These are phyloP conservation scores for Subacronicta megacephala DNA, from an alignment of 2,888 invertebrate genomes.

Conservation along the genomic window DNA sequence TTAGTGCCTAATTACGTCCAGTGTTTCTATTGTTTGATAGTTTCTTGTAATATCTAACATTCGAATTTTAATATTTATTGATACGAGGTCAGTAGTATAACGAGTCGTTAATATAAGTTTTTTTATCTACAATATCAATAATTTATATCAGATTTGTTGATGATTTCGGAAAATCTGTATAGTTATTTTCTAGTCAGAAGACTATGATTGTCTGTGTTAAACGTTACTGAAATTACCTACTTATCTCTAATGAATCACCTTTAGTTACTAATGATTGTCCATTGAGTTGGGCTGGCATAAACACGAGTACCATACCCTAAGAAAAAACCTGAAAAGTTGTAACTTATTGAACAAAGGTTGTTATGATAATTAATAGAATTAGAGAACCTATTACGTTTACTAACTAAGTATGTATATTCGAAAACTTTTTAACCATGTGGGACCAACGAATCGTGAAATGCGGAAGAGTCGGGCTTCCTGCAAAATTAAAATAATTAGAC, in stretches of 20 bases:
- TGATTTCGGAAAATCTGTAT: conserved; percentile 75
- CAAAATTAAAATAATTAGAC: conserved; percentile 52
- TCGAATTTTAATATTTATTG: conserved; percentile 85
- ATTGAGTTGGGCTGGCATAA: conserved; percentile 51
- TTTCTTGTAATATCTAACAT: conserved; percentile 78
- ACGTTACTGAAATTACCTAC: conserved; percentile 65
- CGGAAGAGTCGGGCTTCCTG: conserved; percentile 46
- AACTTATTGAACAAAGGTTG: conserved; percentile 4
- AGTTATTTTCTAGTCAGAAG: conserved; percentile 87
- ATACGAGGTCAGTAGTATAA: conserved; percentile 86
- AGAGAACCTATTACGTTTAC: conserved; percentile 13
- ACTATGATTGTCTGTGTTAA: conserved; percentile 84
- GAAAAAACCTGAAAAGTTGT: conserved; percentile 3
- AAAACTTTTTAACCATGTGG: conserved; percentile 50
- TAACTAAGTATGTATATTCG: conserved; percentile 30
- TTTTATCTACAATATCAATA: conserved; percentile 67
- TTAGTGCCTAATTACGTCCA: conserved; percentile 86
- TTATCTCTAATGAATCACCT: conserved; percentile 54
- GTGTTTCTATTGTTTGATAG: conserved; percentile 82
- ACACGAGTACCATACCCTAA: conserved; percentile 7
- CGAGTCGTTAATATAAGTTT: conserved; percentile 74
- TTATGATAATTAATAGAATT: conserved; percentile 9
- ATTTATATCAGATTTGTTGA: conserved; percentile 75
- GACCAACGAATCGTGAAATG: conserved; percentile 54
- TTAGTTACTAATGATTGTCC: conserved; percentile 47